phyloP scores from a whole-genome alignment of 2,113 vertebrate genomes.

The Anoplopoma fimbria region DNA sequence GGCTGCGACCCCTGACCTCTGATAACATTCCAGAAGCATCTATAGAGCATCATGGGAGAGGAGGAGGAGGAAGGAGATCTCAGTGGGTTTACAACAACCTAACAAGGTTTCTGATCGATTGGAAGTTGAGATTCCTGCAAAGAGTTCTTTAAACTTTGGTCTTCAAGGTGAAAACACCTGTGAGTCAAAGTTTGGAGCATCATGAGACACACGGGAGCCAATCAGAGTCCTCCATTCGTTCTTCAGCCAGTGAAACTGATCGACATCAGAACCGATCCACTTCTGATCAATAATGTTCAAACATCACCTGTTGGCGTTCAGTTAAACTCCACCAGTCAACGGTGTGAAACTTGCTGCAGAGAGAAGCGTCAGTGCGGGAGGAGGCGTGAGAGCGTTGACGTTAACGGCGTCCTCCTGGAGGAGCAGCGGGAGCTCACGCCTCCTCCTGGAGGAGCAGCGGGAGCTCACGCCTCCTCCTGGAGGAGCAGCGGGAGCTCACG shows the following conservation, averaged over 20 bases:
- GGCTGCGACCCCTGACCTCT: slow-evolving; percentile 64
- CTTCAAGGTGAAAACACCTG: too few species aligned
- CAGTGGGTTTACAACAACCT: slow-evolving; percentile 15
- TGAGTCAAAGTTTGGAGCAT: too few species aligned
- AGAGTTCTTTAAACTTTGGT: not conserved
- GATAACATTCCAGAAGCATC: slow-evolving; percentile 75
- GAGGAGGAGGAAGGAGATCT: slow-evolving; percentile 26
- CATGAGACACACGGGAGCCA: not conserved
- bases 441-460: too few species aligned
- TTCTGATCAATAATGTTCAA: not conserved
- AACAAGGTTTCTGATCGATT: not conserved
- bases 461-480: too few species aligned
- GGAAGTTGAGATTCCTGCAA: not conserved
- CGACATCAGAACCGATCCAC: too few species aligned
- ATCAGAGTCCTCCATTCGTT: not conserved
- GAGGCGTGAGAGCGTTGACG: too few species aligned
- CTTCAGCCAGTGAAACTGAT: not conserved
- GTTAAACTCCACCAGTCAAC: not conserved
- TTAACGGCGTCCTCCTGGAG: too few species aligned
- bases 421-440: too few species aligned
- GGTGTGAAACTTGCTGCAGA: not conserved
- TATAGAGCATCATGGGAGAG: slow-evolving; percentile 31
- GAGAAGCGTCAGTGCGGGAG: not conserved
- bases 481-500: too few species aligned
- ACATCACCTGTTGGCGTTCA: not conserved